These are phyloP conservation scores for Synanthedon tipuliformis DNA, from an alignment of 2,888 invertebrate species.

Conservation along the genomic window DNA sequence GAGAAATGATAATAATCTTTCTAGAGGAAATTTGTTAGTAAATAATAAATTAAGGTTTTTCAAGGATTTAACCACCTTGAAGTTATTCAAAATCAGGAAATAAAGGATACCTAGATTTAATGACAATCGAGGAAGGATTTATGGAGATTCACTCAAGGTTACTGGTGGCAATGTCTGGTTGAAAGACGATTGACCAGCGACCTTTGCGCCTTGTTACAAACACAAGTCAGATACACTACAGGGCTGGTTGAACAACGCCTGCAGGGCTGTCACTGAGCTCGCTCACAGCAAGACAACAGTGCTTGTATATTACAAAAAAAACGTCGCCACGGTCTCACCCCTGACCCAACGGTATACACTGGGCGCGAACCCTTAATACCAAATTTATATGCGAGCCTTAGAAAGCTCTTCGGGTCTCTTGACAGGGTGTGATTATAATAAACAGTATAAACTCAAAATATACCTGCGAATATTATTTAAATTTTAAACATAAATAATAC, in stretches of 20 bases:
- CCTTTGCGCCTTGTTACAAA: constrained; percentile 29
- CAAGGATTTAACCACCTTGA: too few relatives aligned
- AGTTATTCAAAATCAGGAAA: too few relatives aligned
- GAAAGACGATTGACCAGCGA: constrained; percentile 65
- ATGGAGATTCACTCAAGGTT: constrained; percentile 24
- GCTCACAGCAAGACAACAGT: constrained; percentile 23
- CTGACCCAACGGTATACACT: constrained; percentile 53
- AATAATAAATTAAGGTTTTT: too few relatives aligned
- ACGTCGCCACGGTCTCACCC: constrained; percentile 43
- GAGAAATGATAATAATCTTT: too few relatives aligned
- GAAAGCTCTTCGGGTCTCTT: constrained; percentile 51
- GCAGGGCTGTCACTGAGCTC: constrained; percentile 40
- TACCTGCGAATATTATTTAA: constrained; percentile 9
- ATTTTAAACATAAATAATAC: constrained; percentile 3
- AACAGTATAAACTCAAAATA: constrained; percentile 14
- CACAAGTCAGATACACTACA: constrained; percentile 52
- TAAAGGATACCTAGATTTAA: too few relatives aligned
- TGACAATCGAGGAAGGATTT: constrained; percentile 7
- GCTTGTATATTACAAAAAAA: constrained; percentile 20
- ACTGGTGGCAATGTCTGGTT: constrained; percentile 63
- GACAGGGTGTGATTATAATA: constrained; percentile 27
- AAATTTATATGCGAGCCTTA: constrained; percentile 43
- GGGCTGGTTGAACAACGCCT: constrained; percentile 58
- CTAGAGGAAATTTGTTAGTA: too few relatives aligned
- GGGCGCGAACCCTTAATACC: constrained; percentile 57